phyloP scores from a whole-genome alignment of 2,888 invertebrate species.

The Tetrapedia diversipes region DNA sequence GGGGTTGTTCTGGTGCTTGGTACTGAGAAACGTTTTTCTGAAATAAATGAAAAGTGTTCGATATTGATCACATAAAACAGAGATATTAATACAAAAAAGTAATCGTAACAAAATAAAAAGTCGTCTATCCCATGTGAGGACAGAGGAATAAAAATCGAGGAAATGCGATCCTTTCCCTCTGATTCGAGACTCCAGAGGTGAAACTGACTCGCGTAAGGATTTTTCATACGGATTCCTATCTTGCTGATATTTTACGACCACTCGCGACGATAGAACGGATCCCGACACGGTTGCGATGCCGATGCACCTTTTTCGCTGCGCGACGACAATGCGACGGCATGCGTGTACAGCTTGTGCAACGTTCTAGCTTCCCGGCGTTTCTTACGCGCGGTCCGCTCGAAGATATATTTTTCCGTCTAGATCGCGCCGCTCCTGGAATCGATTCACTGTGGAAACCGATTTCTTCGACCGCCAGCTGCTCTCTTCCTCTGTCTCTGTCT shows the following conservation, averaged over 20 bases:
- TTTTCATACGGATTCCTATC: not conserved
- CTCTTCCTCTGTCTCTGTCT: constrained; percentile 29
- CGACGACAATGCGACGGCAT: constrained; percentile 51
- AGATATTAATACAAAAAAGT: no score
- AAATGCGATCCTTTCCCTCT: constrained; percentile 26
- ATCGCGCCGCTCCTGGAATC: constrained; percentile 49
- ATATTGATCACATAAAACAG: no score
- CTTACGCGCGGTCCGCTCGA: constrained; percentile 17
- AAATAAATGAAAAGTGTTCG: no score
- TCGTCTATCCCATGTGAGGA: no score
- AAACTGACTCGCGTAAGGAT: not conserved
- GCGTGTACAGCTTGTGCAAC: constrained; percentile 43
- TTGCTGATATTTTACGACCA: constrained; percentile 28
- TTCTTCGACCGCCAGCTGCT: constrained; percentile 35
- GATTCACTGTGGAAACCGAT: constrained; percentile 51
- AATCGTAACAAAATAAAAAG: no score
- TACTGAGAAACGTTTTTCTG: no score
- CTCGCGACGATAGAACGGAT: constrained; percentile 29
- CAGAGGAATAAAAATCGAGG: not conserved
- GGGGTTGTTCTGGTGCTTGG: no score
- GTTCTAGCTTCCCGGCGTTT: constrained; percentile 12
- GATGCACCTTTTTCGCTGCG: constrained; percentile 45
- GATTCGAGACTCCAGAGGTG: constrained; percentile 7
- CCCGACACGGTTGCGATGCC: constrained; percentile 33
- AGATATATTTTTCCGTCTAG: constrained; percentile 53